A percentile compares a stretch with the other conserved stretches of the same genome.
Evolutionary conservation across 2,113 vertebrate genomes (phyloP).

Genomic region (Callocephalon fimbriatum): DNA sequence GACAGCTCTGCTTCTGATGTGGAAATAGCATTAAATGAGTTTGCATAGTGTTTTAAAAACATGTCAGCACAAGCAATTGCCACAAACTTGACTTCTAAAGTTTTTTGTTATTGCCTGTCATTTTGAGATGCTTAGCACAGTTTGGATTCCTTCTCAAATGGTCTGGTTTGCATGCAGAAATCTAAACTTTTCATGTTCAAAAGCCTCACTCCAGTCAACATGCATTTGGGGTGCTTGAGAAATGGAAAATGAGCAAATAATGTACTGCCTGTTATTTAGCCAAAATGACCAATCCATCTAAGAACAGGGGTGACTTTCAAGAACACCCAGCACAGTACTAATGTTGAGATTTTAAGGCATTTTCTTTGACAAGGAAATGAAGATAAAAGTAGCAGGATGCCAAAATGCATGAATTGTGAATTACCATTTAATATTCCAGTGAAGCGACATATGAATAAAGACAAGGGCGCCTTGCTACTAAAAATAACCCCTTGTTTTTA

Average conservation of each 20-base stretch:
- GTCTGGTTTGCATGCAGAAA: not conserved
- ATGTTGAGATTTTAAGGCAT: not conserved
- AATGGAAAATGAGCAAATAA: not conserved
- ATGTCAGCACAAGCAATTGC: not conserved
- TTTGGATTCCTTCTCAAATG: not conserved
- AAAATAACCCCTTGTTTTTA: conserved; percentile 45
- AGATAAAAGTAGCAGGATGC: conserved; percentile 23
- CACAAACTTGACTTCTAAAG: not conserved
- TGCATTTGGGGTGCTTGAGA: not conserved
- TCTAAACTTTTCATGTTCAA: not conserved
- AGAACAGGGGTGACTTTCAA: not conserved
- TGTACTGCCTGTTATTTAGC: not conserved
- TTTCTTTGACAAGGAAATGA: conserved; percentile 21
- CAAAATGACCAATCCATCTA: not conserved
- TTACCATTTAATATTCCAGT: conserved; percentile 35
- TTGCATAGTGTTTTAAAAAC: not conserved
- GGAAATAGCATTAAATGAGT: not conserved
- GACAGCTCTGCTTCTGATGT: not conserved
- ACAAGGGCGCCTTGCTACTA: not conserved
- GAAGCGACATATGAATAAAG: conserved; percentile 17
- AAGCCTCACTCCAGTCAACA: not conserved
- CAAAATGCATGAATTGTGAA: conserved; percentile 23
- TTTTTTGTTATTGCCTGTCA: not conserved
- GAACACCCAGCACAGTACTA: not conserved
- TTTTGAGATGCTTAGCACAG: not conserved